Base-by-base conservation (phyloP, 53 echinoderm and acorn worm genomes). In the Pentamera pediparva region DNA sequence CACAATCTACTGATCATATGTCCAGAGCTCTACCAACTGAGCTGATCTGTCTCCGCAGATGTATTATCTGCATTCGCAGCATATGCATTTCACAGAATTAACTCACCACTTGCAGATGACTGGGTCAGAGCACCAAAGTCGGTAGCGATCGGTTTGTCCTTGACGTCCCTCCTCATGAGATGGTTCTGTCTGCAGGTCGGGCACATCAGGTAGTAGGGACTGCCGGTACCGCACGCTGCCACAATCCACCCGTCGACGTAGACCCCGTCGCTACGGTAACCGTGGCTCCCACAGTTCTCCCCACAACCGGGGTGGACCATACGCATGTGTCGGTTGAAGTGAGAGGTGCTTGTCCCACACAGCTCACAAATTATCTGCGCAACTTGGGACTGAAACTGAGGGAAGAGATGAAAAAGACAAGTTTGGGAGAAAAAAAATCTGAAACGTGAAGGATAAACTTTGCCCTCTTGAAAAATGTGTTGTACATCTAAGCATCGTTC, bases 241-340 rank as follows among this genome's bases (percentile, higher is more conserved):
- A 88, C 91, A 32, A 91, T 88, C 91, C 98, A 91, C 27, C 91
- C 91, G 19, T 84, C 91, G 22, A 98, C 98, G 50, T 91, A 91
- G 26, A 83, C 83, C 13, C 98, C 98, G 35, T 98, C 91, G 59
- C 91, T 91, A 62, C 98, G 88, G 76, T 91, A 91, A 24, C 98
- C 98, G 81, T 85, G 91, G 83, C 91, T 91, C 26, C 98, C 98
- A 59, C 98, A 98, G 65, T 85, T 89, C 59, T 83, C 70, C 1
- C 88, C 83, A 47, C 90, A 96, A n/a, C 96, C 96, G 1, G 90
- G 88, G 70, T 96, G 96, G 41, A 88, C 75, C 9, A 70, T 75
- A 9, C 83, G 85, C 96, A 96, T 96, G 70, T 91, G 90, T 8
- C 88, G 90, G 75, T 91, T 96, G 69, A 96, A 96, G 31, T 88